Conservation (phyloP, 2,797 vertebrate species). For the Peromyscus attwateri region DNA sequence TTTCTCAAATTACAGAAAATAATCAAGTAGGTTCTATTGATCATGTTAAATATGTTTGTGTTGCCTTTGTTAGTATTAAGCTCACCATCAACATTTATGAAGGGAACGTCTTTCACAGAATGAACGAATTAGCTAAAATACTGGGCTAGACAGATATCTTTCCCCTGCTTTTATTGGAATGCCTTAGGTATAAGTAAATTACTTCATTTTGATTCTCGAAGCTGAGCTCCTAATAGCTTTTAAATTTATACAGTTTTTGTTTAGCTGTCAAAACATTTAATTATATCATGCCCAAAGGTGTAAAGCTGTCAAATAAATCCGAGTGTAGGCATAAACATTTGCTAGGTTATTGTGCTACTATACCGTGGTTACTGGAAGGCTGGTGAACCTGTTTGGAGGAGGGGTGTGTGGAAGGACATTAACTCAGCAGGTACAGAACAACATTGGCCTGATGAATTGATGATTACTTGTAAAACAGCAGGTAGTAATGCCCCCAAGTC, state of each 20-base stretch:
- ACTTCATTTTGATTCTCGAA: slow-evolving; percentile 87
- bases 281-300: slow-evolving; percentile 91
- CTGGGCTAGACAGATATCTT: slow-evolving; percentile 59
- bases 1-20: slow-evolving; percentile 66
- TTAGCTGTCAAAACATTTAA: slow-evolving; percentile 93
- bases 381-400: slow-evolving; percentile 73
- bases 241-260: slow-evolving; percentile 92
- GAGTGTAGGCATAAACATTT: slow-evolving; percentile 90
- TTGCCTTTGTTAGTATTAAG: slow-evolving; percentile 44
- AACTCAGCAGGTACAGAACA: slow-evolving; percentile 89
- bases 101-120: slow-evolving; percentile 52
- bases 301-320: slow-evolving; percentile 94
- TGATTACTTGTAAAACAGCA: slow-evolving; percentile 89
- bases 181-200: slow-evolving; percentile 79
- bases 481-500: slow-evolving; percentile 86
- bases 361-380: slow-evolving; percentile 84
- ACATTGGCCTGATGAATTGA: slow-evolving; percentile 85
- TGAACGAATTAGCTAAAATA: slow-evolving; percentile 60
- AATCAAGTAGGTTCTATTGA: background rate
- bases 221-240: slow-evolving; percentile 88
- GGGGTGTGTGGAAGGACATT: slow-evolving; percentile 74
- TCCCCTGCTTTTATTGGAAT: slow-evolving; percentile 80
- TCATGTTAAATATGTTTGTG: slow-evolving; percentile 33
- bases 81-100: slow-evolving; percentile 31
- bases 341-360: slow-evolving; percentile 89